Conservation (phyloP, 2,113 vertebrate genomes). For the Rhegmatorhina hoffmannsi region DNA sequence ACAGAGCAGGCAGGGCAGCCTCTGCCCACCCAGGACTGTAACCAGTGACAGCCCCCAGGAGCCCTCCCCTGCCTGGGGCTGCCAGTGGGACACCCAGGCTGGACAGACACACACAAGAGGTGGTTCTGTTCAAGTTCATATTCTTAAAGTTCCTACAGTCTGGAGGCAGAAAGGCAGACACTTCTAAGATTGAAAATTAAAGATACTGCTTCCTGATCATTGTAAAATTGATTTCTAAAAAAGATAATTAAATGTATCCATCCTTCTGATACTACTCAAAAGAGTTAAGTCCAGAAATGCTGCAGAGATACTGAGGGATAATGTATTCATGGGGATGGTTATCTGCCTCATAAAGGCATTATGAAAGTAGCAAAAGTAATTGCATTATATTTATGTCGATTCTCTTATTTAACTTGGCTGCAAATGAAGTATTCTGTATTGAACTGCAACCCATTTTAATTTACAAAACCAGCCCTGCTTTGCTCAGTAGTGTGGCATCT, state of each 20-base stretch:
- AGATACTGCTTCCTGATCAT: slow-evolving; percentile 34
- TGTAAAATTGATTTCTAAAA: slow-evolving; percentile 49
- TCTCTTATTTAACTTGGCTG: slow-evolving; percentile 67
- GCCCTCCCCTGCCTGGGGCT: background rate
- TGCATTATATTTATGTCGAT: slow-evolving; percentile 70
- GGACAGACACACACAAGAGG: background rate
- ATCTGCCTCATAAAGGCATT: slow-evolving; percentile 58
- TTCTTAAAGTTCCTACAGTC: background rate
- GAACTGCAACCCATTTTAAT: slow-evolving; percentile 67
- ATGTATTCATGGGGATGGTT: slow-evolving; percentile 57
- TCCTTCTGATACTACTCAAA: slow-evolving; percentile 51
- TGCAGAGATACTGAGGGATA: slow-evolving; percentile 33
- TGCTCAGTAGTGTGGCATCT: slow-evolving; percentile 40
- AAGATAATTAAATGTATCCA: slow-evolving; percentile 55
- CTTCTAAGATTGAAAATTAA: slow-evolving; percentile 26
- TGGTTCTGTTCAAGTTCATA: background rate
- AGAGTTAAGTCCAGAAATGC: slow-evolving; percentile 53
- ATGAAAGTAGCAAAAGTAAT: slow-evolving; percentile 59
- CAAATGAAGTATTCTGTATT: slow-evolving; percentile 68
- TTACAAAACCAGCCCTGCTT: slow-evolving; percentile 52
- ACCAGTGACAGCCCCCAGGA: rapidly evolving
- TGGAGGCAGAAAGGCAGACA: background rate
- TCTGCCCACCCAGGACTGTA: background rate
- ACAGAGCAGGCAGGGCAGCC: background rate
- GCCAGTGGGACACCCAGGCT: background rate